A percentile compares a stretch with the other conserved stretches of the same genome.
Conservation (phyloP, 2,888 invertebrate species). For the Dryocosmus kuriphilus region DNA sequence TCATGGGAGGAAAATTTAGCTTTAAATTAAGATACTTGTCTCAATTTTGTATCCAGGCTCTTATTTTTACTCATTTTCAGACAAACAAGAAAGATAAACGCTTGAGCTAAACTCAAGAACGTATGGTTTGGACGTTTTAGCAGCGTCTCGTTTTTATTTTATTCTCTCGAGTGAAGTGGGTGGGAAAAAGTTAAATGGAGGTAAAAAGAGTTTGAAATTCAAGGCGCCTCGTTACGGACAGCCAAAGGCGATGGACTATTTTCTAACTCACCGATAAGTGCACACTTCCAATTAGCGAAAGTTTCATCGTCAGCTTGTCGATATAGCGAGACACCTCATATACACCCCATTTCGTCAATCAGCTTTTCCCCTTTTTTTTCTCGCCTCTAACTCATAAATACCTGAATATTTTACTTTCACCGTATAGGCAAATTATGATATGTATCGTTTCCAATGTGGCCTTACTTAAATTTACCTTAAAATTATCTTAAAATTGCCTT, state of each 20-base stretch:
- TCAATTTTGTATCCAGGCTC: too few relatives aligned
- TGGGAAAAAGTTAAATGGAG: constrained; percentile 7
- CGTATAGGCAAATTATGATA: constrained; percentile 71
- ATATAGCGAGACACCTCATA: constrained; percentile 2
- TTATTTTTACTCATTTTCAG: background rate
- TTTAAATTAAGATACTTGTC: background rate
- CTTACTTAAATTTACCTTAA: background rate
- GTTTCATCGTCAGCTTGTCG: constrained; percentile 28
- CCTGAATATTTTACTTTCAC: constrained; percentile 36
- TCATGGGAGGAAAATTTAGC: background rate
- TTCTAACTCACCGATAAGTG: constrained; percentile 11
- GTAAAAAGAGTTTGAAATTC: constrained; percentile 12
- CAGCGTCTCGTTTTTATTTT: background rate
- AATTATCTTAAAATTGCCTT: constrained; percentile 4
- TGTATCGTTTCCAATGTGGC: constrained; percentile 66
- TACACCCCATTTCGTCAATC: constrained; percentile 19
- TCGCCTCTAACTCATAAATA: background rate
- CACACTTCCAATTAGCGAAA: constrained; percentile 22
- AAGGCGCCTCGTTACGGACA: background rate
- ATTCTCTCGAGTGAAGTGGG: background rate
- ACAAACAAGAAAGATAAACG: background rate
- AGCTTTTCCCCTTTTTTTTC: constrained; percentile 19
- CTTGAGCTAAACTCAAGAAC: background rate
- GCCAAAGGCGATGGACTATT: background rate
- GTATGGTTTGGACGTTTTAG: background rate